Evolutionary conservation across 2,113 vertebrate species (phyloP), one percentile per base, ranked within the genome.

Genomic region (Chunga burmeisteri): DNA sequence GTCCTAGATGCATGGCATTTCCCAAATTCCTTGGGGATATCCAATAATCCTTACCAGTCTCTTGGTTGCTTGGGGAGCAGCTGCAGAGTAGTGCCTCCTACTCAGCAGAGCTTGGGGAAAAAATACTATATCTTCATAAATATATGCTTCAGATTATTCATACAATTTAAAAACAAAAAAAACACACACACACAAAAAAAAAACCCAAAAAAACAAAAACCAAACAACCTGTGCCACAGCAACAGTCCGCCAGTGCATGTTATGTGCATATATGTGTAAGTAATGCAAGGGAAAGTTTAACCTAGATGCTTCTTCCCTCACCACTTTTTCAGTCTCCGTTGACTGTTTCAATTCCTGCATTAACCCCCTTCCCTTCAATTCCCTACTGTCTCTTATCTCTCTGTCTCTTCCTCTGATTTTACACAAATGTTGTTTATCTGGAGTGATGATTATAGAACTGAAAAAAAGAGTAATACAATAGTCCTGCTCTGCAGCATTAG

Each of bases 21-120:
- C 85, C 53, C 53, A 93, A 21, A 93, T 88, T 97, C 91, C 79
- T 82, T 55, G 40, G 34, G 53, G 67, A 83, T 90, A 83, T 77
- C 36, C 11, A 49, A 29, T 86, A 83, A 86, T 73, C 75, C 55
- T 83, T 90, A 77, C 27, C 49, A 78, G 21, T 66, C 30, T 46
- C 27, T 40, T 83, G 21, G 21, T 78, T 10, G 0, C 21, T 78
- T 77, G 22, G 53, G 82, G 30, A 88, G 58, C 49, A 80, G 18
- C 40, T 88, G 65, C n/a, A 90, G 52, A 79, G 22, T 15, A 34
- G 23, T 50, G 34, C 50, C 6, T 86, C 46, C 62, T 88, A 66
- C 25, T 55, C n/a, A 83, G 36, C 15, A 73, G 53, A 86, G 16
- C 13, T 53, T 2, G 26, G 8, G 25, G 2, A n/a, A 83, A 72